These are phyloP conservation scores for Proisotoma minuta DNA, from an alignment of 2,888 invertebrate genomes.

Conservation along the genomic window DNA sequence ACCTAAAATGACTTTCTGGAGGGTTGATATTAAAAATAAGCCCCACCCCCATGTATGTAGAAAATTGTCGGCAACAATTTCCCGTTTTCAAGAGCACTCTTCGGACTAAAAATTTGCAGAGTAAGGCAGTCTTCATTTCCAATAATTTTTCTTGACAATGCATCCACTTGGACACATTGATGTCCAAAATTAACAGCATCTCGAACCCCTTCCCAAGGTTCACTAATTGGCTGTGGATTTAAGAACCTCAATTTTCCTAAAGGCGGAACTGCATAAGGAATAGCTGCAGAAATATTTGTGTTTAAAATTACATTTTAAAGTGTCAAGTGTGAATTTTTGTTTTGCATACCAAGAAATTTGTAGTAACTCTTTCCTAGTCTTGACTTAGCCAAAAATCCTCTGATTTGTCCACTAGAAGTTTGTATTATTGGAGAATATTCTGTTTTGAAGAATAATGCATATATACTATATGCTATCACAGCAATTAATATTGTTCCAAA, in stretches of 20 bases:
- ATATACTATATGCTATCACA: background rate
- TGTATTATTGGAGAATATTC: conserved; percentile 20
- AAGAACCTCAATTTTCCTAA: background rate
- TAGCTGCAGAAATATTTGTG: conserved; percentile 5
- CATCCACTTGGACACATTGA: conserved; percentile 39
- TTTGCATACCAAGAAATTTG: conserved; percentile 22
- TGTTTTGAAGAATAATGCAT: background rate
- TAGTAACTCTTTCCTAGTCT: conserved; percentile 23
- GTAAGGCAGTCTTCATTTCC: conserved; percentile 40
- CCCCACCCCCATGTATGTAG: conserved; percentile 34
- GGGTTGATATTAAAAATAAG: too few species aligned
- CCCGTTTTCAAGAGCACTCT: too few species aligned
- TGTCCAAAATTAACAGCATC: conserved; percentile 25
- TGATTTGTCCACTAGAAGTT: conserved; percentile 15
- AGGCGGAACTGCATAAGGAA: background rate
- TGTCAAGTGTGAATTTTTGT: too few species aligned
- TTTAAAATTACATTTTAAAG: too few species aligned
- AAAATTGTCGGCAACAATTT: conserved; percentile 30
- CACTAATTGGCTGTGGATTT: conserved; percentile 27
- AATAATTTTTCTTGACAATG: conserved; percentile 19
- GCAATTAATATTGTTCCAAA: too few species aligned
- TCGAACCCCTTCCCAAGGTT: conserved; percentile 32
- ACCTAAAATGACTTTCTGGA: conserved; percentile 1
- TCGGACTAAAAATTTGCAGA: conserved; percentile 35
- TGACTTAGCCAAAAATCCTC: conserved; percentile 20